Evolutionary conservation across 2,888 invertebrate genomes (phyloP), one percentile per base, ranked within the genome.

Genomic region (Eristalis arbustorum): DNA sequence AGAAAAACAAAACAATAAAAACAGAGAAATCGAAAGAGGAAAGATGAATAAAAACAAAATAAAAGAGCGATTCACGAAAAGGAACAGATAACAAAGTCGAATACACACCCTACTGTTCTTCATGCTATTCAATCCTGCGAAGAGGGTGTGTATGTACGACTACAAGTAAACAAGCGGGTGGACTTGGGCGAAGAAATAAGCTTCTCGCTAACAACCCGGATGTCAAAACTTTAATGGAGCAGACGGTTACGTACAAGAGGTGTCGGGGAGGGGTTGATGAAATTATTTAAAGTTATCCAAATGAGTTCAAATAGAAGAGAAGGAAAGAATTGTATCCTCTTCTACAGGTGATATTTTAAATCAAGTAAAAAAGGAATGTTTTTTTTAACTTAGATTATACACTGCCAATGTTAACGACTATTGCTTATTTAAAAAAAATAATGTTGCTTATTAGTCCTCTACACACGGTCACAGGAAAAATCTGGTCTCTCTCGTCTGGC

Each of bases 1-100:
- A 66, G 63, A 62, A 76, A 61, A 77, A 61, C 25, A 66, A 49
- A 68, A 62, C 61, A 67, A 67, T 66, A 80, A 31, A 74, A 56
- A 63, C 68, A 57, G 18, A 73, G n/a, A 67, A 25, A 74, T 25
- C 23, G 34, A 49, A 34, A 49, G 18, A 22, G 31, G n/a, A 72
- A 13, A 61, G n/a, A 49, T 40, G 18, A 13, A 49, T 13, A 18
- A n/a, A 25, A 25, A 49, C 13, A 18, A n/a, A 25, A 25, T 31
- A 72, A 42, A n/a, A 71, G 59, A 25, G 59, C 13, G 25, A 59
- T 59, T 5, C n/a, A 13, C 23, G 18, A 28, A 28, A 63, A 72
- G 42, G 23, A 71, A 25, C 18, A 61, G 67, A 75, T 67, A 75
- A 37, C 56, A 23, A 59, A 67, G 66, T 75, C 6, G 31, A 67